Conservation (phyloP, 2,888 invertebrate species). For the Ellobium chinense region DNA sequence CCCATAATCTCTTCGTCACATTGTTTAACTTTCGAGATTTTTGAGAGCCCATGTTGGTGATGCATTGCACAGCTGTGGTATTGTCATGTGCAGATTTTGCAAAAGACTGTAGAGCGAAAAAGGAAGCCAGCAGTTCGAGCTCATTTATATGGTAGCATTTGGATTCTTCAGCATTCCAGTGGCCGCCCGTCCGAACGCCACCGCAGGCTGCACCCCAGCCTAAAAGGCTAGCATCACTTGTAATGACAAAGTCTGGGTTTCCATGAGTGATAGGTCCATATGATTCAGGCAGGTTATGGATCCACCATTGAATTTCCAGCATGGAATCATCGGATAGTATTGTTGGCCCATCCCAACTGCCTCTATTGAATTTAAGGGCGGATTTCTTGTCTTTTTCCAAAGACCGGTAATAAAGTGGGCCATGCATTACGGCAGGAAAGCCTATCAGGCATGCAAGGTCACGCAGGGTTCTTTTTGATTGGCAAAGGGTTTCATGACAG, state of each 20-base stretch:
- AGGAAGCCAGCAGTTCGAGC: constrained; percentile 37
- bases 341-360: neutral
- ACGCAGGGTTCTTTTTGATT: neutral
- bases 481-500: neutral
- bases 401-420: constrained; percentile 34
- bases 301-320: constrained; percentile 38
- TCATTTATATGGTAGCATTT: constrained; percentile 26
- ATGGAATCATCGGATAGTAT: neutral
- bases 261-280: constrained; percentile 8
- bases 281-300: constrained; percentile 15
- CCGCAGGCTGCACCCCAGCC: constrained; percentile 44
- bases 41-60: constrained; percentile 40
- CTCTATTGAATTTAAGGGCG: neutral
- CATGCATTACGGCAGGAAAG: constrained; percentile 20
- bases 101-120: constrained; percentile 34
- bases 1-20: constrained; percentile 5
- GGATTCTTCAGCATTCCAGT: constrained; percentile 24
- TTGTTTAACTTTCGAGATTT: neutral
- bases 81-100: constrained; percentile 31
- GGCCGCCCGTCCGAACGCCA: neutral
- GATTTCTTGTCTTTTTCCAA: neutral
- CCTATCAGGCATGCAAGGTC: constrained; percentile 18
- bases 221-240: constrained; percentile 18
- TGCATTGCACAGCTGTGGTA: constrained; percentile 27
- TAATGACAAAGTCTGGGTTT: constrained; percentile 7